Percentiles rank a stretch among this genome's conserved stretches.
Conservation (phyloP, 1,140 invertebrate species). For the Thrips palmi region DNA sequence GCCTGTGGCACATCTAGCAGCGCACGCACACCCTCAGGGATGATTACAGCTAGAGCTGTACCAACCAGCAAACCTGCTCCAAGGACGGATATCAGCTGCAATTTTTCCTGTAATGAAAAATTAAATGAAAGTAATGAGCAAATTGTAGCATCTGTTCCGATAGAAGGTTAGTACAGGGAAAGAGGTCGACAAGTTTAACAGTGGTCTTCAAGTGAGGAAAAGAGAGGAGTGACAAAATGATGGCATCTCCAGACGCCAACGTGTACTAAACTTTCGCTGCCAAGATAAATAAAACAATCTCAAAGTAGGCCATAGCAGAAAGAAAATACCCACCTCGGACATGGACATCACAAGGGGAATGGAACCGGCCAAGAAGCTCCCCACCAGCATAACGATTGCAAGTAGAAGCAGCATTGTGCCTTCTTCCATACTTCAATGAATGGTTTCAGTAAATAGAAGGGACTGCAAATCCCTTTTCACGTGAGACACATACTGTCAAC, state of each 20-base stretch:
- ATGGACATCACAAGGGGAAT: constrained; percentile 83
- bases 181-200: neutral
- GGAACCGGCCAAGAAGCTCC: constrained; percentile 83
- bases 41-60: constrained; percentile 92
- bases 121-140: constrained; percentile 14
- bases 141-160: neutral
- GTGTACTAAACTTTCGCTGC: no score
- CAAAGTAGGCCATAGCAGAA: neutral
- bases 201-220: no score
- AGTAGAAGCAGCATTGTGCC: constrained; percentile 59
- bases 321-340: constrained; percentile 59
- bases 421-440: constrained; percentile 61
- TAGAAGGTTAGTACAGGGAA: neutral
- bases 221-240: neutral
- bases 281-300: neutral
- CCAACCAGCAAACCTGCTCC: constrained; percentile 96
- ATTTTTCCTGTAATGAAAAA: constrained; percentile 73
- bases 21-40: constrained; percentile 91
- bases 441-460: no score
- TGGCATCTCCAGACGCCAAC: neutral
- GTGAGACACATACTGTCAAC: no score
- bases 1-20: no score
- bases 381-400: constrained; percentile 80
- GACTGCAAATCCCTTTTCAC: no score
- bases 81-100: constrained; percentile 83